phyloP scores from a whole-genome alignment of 2,797 vertebrate genomes.

The Dermochelys coriacea region DNA sequence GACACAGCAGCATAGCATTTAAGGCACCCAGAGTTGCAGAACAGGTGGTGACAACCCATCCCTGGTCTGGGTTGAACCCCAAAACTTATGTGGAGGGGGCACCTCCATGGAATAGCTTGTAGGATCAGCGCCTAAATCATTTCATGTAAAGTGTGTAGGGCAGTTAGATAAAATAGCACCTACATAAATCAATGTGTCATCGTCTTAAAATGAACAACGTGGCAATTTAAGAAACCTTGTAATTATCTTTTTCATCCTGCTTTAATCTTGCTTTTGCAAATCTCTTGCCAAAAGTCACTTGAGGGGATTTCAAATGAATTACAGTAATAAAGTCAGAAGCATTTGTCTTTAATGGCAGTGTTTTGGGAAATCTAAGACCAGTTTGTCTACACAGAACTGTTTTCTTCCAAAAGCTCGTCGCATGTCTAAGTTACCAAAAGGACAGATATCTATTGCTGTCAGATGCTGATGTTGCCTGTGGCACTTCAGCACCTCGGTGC shows the following conservation, averaged over 20 bases:
- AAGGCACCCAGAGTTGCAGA: not conserved
- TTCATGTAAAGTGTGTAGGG: rapidly evolving
- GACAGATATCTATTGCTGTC: not conserved
- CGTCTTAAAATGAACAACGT: rapidly evolving
- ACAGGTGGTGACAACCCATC: too few species aligned
- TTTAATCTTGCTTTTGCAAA: slow-evolving; percentile 22
- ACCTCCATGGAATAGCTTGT: not conserved
- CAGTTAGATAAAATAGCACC: rapidly evolving
- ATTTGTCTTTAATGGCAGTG: not conserved
- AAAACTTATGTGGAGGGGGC: not conserved
- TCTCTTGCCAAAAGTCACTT: not conserved
- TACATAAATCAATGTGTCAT: not conserved
- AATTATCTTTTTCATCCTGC: not conserved
- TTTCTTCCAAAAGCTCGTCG: not conserved
- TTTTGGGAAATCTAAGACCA: not conserved
- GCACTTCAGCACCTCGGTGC: not conserved
- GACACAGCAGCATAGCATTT: not conserved
- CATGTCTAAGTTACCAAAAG: not conserved
- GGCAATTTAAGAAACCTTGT: rapidly evolving
- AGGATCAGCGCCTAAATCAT: not conserved
- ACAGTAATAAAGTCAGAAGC: not conserved
- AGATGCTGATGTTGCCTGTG: not conserved
- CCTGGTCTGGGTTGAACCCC: too few species aligned
- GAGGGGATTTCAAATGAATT: slow-evolving; percentile 1
- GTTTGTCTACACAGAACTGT: not conserved